Percentiles rank a stretch among this genome's conserved stretches.
Conservation (phyloP, 2,888 invertebrate genomes). For the Neoaliturus tenellus region DNA sequence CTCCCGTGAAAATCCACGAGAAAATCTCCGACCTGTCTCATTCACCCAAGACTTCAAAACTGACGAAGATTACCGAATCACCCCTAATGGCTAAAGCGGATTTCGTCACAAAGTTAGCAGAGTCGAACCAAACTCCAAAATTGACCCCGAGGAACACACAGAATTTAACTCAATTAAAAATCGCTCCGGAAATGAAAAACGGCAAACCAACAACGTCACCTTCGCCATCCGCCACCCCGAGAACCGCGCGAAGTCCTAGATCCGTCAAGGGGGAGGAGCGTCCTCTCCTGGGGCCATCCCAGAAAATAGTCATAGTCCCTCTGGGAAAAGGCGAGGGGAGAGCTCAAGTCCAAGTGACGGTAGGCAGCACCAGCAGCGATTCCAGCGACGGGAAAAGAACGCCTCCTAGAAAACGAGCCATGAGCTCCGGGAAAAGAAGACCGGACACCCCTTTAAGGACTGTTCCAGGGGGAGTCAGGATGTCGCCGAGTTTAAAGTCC, state of each 20-base stretch:
- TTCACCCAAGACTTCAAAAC: neutral
- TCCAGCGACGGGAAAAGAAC: conserved; percentile 62
- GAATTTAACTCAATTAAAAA: conserved; percentile 35
- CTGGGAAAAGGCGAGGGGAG: conserved; percentile 55
- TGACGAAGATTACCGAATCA: neutral
- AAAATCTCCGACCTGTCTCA: neutral
- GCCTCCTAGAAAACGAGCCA: conserved; percentile 57
- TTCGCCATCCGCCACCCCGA: neutral
- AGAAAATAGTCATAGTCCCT: conserved; percentile 61
- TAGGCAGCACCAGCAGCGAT: conserved; percentile 60
- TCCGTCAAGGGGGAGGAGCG: conserved; percentile 46
- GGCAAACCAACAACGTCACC: conserved; percentile 6
- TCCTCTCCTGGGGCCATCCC: conserved; percentile 42
- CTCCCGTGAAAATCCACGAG: neutral
- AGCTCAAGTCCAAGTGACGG: conserved; percentile 48
- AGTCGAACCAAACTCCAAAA: conserved; percentile 47
- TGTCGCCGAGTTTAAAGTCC: conserved; percentile 62
- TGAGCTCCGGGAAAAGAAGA: conserved; percentile 36
- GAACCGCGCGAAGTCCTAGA: neutral
- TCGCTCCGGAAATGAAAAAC: conserved; percentile 40
- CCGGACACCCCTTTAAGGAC: conserved; percentile 10
- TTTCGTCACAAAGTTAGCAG: conserved; percentile 29
- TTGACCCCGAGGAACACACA: conserved; percentile 43
- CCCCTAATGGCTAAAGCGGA: neutral
- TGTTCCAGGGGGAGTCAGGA: conserved; percentile 3